Conservation (phyloP, 2,888 invertebrate genomes). For the Matsumyia berberina region DNA sequence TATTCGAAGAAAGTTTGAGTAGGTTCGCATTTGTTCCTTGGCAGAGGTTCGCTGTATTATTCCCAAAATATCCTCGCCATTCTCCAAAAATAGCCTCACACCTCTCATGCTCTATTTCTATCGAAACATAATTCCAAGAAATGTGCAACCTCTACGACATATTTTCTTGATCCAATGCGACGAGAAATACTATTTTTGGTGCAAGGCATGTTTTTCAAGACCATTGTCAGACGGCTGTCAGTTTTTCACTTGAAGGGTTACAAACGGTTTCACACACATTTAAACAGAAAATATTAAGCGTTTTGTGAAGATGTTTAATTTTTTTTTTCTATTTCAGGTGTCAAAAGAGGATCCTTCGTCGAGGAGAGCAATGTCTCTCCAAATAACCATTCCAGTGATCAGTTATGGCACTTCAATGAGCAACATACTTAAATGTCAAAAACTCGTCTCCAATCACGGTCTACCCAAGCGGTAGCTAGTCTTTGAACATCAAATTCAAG, state of each 20-base stretch:
- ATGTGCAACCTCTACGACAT: not conserved
- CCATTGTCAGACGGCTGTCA: slow-evolving; percentile 1
- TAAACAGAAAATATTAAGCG: not conserved
- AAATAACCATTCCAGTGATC: slow-evolving; percentile 1
- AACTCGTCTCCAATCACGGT: slow-evolving; percentile 38
- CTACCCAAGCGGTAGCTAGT: slow-evolving; percentile 50
- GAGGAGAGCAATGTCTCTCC: slow-evolving; percentile 5
- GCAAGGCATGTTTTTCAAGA: slow-evolving; percentile 2
- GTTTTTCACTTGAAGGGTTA: slow-evolving; percentile 1
- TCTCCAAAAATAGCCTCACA: not conserved
- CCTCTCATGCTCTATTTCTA: not conserved
- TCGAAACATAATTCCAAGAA: not conserved
- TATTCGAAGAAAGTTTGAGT: no score
- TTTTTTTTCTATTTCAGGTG: slow-evolving; percentile 15
- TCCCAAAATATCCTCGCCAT: not conserved
- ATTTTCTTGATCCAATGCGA: not conserved
- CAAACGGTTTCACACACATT: not conserved
- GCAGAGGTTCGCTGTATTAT: not conserved
- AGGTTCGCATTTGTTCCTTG: no score
- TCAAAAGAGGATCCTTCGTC: not conserved
- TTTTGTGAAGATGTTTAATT: not conserved
- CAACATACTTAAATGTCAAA: slow-evolving; percentile 36
- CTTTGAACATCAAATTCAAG: not conserved
- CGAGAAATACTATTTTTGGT: not conserved
- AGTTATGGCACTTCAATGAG: not conserved